phyloP scores from a whole-genome alignment of 2,113 vertebrate species.

The Myrmecophaga tridactyla region DNA sequence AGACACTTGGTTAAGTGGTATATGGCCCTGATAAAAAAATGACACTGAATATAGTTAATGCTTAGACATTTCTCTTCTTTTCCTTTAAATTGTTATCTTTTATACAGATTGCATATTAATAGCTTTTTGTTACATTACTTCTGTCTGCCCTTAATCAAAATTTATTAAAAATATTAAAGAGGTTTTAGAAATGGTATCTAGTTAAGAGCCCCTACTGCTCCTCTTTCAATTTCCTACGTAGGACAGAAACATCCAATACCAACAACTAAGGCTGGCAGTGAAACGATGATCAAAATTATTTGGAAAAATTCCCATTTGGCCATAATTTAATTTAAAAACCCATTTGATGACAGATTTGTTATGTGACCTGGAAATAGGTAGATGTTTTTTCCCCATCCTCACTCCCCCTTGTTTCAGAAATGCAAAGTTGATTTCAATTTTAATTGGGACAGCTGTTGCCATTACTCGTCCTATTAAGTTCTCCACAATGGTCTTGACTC shows the following conservation, averaged over 20 bases:
- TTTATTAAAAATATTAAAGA: neutral
- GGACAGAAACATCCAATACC: neutral
- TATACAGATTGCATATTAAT: neutral
- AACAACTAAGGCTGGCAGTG: neutral
- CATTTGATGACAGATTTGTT: neutral
- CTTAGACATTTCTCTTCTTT: neutral
- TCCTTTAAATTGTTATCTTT: neutral
- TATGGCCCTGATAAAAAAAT: neutral
- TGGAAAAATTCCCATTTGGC: neutral
- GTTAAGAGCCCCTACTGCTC: neutral
- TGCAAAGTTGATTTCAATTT: neutral
- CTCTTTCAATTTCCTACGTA: neutral
- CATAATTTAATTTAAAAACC: neutral
- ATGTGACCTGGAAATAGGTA: neutral
- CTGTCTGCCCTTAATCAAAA: neutral
- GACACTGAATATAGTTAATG: neutral
- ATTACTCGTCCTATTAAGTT: neutral
- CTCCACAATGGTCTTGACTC: neutral
- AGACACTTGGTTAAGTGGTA: neutral
- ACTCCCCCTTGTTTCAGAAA: constrained; percentile 6
- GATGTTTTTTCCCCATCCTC: neutral
- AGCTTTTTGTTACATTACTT: neutral
- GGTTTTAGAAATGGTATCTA: neutral
- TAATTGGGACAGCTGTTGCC: neutral
- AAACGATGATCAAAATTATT: constrained; percentile 34